These are phyloP conservation scores for Eonycteris spelaea DNA, from an alignment of 2,113 vertebrate genomes.

Conservation along the genomic window DNA sequence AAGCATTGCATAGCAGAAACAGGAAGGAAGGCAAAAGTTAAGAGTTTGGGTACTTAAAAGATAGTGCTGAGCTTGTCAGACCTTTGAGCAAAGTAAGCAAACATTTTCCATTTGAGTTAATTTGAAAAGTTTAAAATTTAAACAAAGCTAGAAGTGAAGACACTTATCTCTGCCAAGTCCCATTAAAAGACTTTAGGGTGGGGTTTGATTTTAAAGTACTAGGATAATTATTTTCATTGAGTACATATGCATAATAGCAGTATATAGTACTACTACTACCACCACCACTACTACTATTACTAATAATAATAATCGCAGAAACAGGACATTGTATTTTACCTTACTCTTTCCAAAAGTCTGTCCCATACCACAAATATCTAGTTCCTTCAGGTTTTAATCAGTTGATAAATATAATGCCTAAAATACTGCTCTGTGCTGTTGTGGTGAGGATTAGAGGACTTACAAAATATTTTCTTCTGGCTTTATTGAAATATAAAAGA, in stretches of 20 bases:
- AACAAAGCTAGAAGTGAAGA: slow-evolving; percentile 26
- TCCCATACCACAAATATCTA: neutral
- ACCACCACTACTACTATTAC: no score
- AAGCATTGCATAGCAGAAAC: neutral
- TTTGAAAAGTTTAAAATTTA: slow-evolving; percentile 44
- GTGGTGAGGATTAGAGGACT: neutral
- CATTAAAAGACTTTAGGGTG: neutral
- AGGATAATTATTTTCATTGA: neutral
- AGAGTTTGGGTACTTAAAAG: neutral
- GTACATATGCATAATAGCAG: neutral
- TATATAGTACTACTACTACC: neutral
- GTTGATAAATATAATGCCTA: neutral
- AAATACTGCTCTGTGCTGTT: neutral
- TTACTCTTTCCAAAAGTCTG: neutral
- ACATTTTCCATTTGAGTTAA: slow-evolving; percentile 26
- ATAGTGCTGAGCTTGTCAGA: slow-evolving; percentile 6
- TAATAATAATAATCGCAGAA: neutral
- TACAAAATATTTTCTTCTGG: neutral
- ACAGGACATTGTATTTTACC: neutral
- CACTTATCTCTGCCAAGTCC: neutral
- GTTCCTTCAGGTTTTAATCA: neutral
- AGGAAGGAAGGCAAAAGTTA: neutral
- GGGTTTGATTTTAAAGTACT: neutral
- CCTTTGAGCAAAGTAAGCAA: slow-evolving; percentile 11
- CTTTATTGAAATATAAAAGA: no score